Percentiles rank a stretch among this genome's conserved stretches.
These are phyloP conservation scores for Helicoverpa zea DNA, from an alignment of 1,140 invertebrate genomes.

Conservation along the genomic window DNA sequence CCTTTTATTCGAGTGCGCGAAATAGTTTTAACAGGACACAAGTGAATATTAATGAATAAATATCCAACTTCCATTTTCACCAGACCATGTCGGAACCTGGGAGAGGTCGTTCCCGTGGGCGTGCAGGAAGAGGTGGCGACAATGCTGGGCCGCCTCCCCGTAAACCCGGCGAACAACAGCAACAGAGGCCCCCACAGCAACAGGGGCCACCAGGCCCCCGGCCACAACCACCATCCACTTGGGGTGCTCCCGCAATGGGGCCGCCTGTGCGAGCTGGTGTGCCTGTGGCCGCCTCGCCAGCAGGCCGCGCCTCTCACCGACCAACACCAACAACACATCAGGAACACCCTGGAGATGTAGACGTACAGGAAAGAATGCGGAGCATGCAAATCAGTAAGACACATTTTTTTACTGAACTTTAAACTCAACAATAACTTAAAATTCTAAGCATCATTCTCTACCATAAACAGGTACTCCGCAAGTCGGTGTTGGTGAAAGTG, in stretches of 20 bases:
- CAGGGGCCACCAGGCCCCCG: constrained; percentile 61
- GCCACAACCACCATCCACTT: constrained; percentile 74
- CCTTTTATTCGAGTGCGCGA: too few species aligned
- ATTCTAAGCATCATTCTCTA: too few species aligned
- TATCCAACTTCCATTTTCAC: not conserved
- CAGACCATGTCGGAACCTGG: constrained; percentile 70
- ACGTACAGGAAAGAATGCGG: constrained; percentile 75
- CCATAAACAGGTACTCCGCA: too few species aligned
- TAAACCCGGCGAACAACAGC: constrained; percentile 67
- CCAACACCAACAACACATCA: constrained; percentile 63
- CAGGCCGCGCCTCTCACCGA: constrained; percentile 73
- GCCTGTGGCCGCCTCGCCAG: constrained; percentile 62
- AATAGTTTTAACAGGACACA: too few species aligned
- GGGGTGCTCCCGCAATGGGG: constrained; percentile 68
- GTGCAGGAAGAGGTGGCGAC: constrained; percentile 68
- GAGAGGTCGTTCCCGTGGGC: constrained; percentile 66
- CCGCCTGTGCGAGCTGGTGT: constrained; percentile 73
- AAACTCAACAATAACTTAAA: not conserved
- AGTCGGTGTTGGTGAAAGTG: constrained; percentile 61
- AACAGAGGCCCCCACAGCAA: constrained; percentile 56
- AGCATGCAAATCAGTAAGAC: constrained; percentile 69
- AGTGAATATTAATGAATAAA: too few species aligned
- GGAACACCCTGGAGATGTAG: constrained; percentile 79
- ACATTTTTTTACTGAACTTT: not conserved
- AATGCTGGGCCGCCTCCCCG: constrained; percentile 58